These are phyloP conservation scores for Strix aluco DNA, from an alignment of 2,113 vertebrate species.

Conservation along the genomic window DNA sequence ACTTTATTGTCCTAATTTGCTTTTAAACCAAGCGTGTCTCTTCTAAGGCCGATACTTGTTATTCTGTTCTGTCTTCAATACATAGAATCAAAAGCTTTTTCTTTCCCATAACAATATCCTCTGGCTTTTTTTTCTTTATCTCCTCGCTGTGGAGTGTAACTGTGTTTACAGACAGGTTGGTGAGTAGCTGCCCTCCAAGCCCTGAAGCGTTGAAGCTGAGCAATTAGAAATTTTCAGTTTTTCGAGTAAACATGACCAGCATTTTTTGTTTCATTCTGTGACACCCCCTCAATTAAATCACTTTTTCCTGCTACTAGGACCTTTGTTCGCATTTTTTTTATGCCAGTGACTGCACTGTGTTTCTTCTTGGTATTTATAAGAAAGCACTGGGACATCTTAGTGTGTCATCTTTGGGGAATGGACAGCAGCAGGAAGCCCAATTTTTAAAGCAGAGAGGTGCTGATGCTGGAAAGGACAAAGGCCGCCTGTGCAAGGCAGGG, in stretches of 20 bases:
- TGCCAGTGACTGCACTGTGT: neutral
- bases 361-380: neutral
- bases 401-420: neutral
- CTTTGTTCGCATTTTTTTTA: neutral
- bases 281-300: neutral
- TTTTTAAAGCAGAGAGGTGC: rapidly evolving
- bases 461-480: neutral
- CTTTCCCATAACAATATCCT: neutral
- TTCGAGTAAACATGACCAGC: neutral
- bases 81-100: neutral
- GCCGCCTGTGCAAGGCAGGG: neutral
- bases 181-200: neutral
- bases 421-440: rapidly evolving
- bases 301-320: neutral
- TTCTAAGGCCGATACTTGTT: neutral
- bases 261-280: neutral
- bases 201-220: neutral
- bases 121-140: neutral
- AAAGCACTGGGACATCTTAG: neutral
- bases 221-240: rapidly evolving
- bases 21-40: neutral
- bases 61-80: neutral
- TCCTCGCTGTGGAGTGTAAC: neutral
- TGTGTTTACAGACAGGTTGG: neutral
- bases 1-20: neutral